Base-by-base conservation (phyloP, 2,888 invertebrate genomes). In the Shargacucullia verbasci region DNA sequence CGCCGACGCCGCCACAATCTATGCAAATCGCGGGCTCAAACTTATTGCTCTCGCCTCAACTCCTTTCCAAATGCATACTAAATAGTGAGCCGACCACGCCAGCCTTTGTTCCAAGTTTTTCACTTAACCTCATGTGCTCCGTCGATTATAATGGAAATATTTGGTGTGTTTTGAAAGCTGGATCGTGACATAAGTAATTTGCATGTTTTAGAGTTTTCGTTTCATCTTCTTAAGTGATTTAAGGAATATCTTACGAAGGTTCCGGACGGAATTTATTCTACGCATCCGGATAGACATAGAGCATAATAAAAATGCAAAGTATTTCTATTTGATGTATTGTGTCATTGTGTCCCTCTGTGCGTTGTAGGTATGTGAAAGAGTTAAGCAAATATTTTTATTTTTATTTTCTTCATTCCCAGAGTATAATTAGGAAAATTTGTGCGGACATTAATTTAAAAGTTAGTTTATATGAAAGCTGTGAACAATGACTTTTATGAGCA, bases 61-160 rank as follows among this genome's bases (percentile, higher is more conserved):
- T 91, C 90, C 91, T 92, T 92, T 92, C 90, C 90, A 91, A 92
- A 92, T 91, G 92, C 91, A 93, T 92, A 93, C 91, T 93, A 92
- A 92, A 92, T 84, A 92, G 88, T 85, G 68, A 72, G 75, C 79
- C 82, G 81, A 79, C 85, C 85, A 85, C 83, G 83, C 83, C 85
- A 82, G 82, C 87, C 87, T 90, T 92, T 90, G 89, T 90, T 87
- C 76, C 77, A 80, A 83, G 80, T 89, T 89, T 89, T 90, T 89
- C 84, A 87, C 84, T 89, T 84, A 85, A 83, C 84, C 83, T 78
- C 77, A 68, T 76, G 76, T 80, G 72, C 71, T 76, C 64, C 69
- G 70, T 80, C 75, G 77, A 78, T 83, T 85, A 80, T 76, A 77
- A 81, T 79, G 81, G 72, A 78, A 82, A 80, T 78, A 72, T 79